phyloP scores from a whole-genome alignment of 2,113 vertebrate genomes.

The Lycocorax pyrrhopterus region DNA sequence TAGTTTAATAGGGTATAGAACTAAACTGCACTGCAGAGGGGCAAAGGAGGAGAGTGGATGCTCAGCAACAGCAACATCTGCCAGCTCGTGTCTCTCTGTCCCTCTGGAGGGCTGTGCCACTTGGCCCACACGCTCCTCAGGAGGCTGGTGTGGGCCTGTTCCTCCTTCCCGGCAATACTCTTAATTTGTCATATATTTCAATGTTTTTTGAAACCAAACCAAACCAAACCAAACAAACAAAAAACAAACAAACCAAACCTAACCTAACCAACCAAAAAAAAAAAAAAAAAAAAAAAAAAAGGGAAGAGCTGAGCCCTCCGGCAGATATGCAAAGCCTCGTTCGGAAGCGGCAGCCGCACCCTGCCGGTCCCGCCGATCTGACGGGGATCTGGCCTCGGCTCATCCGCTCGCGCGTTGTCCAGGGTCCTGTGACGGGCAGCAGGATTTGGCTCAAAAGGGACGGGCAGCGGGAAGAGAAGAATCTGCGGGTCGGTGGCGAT shows the following conservation, averaged over 20 bases:
- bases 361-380: not conserved
- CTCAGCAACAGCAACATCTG: not conserved
- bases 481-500: not conserved
- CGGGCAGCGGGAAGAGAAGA: not conserved
- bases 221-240: not conserved
- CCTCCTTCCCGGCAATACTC: not conserved
- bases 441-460: not conserved
- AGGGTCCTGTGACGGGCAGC: not conserved
- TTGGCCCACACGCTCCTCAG: not conserved
- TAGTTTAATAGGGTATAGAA: not conserved
- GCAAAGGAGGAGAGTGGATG: not conserved
- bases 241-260: not conserved
- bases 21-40: not conserved
- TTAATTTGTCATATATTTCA: not conserved
- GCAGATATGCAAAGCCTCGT: not conserved
- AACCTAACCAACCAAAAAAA: not conserved
- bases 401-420: not conserved
- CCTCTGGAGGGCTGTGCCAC: not conserved
- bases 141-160: not conserved
- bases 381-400: not conserved
- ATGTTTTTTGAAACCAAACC: not conserved
- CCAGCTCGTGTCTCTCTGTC: not conserved
- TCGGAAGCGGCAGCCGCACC: not conserved
- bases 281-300: not conserved
- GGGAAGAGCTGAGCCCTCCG: not conserved